These are phyloP conservation scores for Helogale parvula DNA, from an alignment of 2,113 vertebrate genomes.

Conservation along the genomic window DNA sequence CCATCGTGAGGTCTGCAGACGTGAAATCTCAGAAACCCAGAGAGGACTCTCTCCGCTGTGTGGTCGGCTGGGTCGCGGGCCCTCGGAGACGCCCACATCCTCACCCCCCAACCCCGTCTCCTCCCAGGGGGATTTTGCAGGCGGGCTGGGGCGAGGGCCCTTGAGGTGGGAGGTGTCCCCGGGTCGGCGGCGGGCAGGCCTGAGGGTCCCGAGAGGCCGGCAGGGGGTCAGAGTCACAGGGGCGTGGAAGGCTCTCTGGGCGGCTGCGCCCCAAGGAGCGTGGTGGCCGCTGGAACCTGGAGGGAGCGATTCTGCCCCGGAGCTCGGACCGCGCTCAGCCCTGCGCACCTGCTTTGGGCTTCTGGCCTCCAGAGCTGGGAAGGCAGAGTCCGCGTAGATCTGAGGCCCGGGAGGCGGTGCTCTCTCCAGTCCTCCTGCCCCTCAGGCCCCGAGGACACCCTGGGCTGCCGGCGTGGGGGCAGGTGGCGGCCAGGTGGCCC, in stretches of 20 bases:
- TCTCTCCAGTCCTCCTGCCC: not conserved
- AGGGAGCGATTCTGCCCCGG: fast-evolving
- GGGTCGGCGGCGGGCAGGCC: too few relatives aligned
- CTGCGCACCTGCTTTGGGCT: not conserved
- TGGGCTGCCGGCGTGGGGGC: too few relatives aligned
- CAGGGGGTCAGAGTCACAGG: not conserved
- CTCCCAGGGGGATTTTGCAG: not conserved
- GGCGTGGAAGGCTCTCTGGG: fast-evolving
- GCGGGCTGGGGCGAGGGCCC: fast-evolving
- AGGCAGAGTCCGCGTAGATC: fast-evolving
- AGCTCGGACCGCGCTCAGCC: not conserved
- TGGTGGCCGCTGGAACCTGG: fast-evolving
- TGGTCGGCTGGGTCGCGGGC: fast-evolving
- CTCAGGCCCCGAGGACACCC: fast-evolving
- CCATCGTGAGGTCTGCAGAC: fast-evolving
- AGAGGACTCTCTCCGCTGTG: fast-evolving
- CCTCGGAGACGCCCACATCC: fast-evolving
- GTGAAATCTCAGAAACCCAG: not conserved
- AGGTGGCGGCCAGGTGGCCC: fast-evolving
- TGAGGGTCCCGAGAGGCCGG: not conserved
- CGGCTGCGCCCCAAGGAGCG: fast-evolving
- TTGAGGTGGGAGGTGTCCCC: too few relatives aligned
- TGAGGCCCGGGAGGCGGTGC: fast-evolving
- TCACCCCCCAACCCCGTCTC: fast-evolving
- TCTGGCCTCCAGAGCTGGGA: fast-evolving